Conservation (phyloP, 2,113 vertebrate genomes). For the Eidolon helvum region DNA sequence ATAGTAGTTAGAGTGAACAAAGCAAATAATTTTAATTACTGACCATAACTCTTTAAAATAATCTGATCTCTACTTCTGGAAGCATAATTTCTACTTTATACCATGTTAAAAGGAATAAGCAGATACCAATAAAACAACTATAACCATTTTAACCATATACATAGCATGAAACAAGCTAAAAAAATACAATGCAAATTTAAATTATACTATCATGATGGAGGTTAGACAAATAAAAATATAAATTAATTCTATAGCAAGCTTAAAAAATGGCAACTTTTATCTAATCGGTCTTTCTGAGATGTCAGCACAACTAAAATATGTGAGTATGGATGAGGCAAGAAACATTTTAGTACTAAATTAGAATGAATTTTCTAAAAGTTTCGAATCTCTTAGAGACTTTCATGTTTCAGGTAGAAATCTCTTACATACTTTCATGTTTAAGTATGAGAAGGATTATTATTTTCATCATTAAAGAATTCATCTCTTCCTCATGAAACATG, state of each 20-base stretch:
- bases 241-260: not conserved
- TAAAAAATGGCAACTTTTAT: not conserved
- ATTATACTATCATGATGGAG: not conserved
- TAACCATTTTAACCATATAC: not conserved
- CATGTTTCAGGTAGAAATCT: not conserved
- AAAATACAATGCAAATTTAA: not conserved
- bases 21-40: not conserved
- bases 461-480: not conserved
- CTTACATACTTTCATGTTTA: not conserved
- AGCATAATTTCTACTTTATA: not conserved
- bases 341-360: not conserved
- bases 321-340: not conserved
- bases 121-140: not conserved
- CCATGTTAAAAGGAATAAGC: not conserved
- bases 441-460: not conserved
- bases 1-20: not conserved
- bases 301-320: constrained; percentile 2
- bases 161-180: not conserved
- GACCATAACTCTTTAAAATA: constrained; percentile 15
- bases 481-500: not conserved
- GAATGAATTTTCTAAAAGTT: not conserved
- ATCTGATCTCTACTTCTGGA: not conserved
- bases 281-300: constrained; percentile 6
- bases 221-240: not conserved
- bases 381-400: not conserved